Evolutionary conservation across 2,888 invertebrate genomes (phyloP).

Genomic region (Aelia acuminata): DNA sequence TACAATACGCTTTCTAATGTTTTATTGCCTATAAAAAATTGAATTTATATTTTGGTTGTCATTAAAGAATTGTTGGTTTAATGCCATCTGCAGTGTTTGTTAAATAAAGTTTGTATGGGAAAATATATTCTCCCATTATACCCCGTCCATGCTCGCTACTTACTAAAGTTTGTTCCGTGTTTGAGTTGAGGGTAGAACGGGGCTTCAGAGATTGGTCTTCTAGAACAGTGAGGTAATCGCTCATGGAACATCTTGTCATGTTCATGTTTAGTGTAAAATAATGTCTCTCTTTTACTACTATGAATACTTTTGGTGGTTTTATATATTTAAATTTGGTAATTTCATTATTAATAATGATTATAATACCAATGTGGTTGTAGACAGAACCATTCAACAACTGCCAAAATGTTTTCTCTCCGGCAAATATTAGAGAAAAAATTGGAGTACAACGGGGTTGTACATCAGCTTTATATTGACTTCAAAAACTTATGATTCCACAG

Average conservation of each 20-base stretch:
- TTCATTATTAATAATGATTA: no score
- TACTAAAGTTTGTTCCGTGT: slow-evolving; percentile 3
- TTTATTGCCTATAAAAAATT: no score
- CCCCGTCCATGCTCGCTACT: background rate
- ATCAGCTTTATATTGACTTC: no score
- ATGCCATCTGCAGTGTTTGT: background rate
- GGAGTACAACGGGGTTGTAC: no score
- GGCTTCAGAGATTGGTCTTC: background rate
- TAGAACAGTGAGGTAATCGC: background rate
- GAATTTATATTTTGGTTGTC: background rate
- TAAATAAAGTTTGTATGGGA: background rate
- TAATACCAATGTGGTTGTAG: no score
- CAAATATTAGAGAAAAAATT: no score
- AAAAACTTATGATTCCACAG: no score
- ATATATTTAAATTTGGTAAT: no score
- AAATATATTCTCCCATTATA: slow-evolving; percentile 2
- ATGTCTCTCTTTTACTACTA: background rate
- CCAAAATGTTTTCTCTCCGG: no score
- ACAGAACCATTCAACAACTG: no score
- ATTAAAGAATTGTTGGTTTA: background rate
- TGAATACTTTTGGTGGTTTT: background rate
- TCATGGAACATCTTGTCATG: background rate
- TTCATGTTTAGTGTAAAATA: background rate
- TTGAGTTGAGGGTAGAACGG: slow-evolving; percentile 2
- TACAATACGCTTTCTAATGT: no score